Base-by-base conservation (phyloP, 1,140 invertebrate genomes). In the Adoxophyes honmai region DNA sequence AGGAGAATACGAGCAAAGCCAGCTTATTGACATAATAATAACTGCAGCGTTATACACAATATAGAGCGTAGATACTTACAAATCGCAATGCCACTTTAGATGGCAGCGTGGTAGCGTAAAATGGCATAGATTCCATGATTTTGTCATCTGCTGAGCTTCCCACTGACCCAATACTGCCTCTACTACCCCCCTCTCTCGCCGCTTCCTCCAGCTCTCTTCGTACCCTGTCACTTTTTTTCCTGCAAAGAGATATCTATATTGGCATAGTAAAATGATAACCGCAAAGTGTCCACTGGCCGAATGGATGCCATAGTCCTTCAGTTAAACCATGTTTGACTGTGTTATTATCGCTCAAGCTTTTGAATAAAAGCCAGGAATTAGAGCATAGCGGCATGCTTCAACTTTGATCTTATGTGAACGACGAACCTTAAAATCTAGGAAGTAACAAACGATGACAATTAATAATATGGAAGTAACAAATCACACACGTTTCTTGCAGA, bases 141-240 rank as follows among this genome's bases (percentile, higher is more conserved):
- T 81, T 86, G 18, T 89, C 87, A 8, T 88, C 80, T 0, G 34
- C 53, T 0, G 60, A 44, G 44, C 55, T 62, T 8, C 80, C 73
- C 0, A 69, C 79, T 0, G 81, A 86, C 0, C 79, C 85, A 8
- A 68, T 67, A 37, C 84, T 85, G 68, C 80, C 89, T 58, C 81
- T 75, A 38, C 90, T 90, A 16, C 83, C 68, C 7, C 89, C 81
- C 75, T 93, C 92, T 57, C 90, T 89, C 1, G 96, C 96, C 10
- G 97, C 97, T 79, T 98, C 97, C 88, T 97, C 96, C 21, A 99
- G 88, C 70, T 98, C 96, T 86, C 96, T 95, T 80, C 95, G 94
- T 77, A 98, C 91, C 88, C 94, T 95, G 52, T 94, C 95, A 84
- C 96, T 95, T 78, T 94, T 92, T 90, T 96, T 95, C 84, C 96